Evolutionary conservation across 2,888 invertebrate genomes (phyloP).

Genomic region (Caenorhabditis sp.): DNA sequence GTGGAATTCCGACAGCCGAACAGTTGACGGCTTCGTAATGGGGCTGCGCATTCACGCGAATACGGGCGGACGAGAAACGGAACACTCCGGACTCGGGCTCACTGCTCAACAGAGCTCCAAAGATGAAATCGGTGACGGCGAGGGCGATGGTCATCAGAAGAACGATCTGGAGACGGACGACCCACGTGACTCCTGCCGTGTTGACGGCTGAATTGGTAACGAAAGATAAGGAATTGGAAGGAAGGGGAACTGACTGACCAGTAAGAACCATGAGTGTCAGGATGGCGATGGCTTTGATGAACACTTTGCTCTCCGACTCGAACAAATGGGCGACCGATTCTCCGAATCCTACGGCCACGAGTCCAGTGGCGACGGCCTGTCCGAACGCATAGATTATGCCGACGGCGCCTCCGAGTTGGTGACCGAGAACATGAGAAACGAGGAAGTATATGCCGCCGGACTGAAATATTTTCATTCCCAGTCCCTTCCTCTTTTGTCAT

Average conservation of each 20-base stretch:
- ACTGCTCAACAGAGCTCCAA: slow-evolving; percentile 90
- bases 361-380: slow-evolving; percentile 94
- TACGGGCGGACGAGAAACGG: slow-evolving; percentile 88
- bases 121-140: slow-evolving; percentile 92
- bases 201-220: slow-evolving; percentile 91
- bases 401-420: slow-evolving; percentile 91
- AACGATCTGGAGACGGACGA: slow-evolving; percentile 93
- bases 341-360: slow-evolving; percentile 96
- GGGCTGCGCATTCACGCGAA: slow-evolving; percentile 84
- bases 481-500: slow-evolving; percentile 85
- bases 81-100: slow-evolving; percentile 87
- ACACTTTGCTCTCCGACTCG: slow-evolving; percentile 84
- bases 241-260: slow-evolving; percentile 45
- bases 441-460: slow-evolving; percentile 98
- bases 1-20: slow-evolving; percentile 56
- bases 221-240: background rate
- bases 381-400: slow-evolving; percentile 96
- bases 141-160: slow-evolving; percentile 89
- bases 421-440: slow-evolving; percentile 92
- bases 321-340: slow-evolving; percentile 93
- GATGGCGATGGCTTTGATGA: slow-evolving; percentile 90
- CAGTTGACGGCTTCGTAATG: slow-evolving; percentile 82
- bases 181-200: slow-evolving; percentile 97
- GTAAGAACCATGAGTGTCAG: slow-evolving; percentile 88
- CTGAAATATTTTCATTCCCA: slow-evolving; percentile 91